These are phyloP conservation scores for Campodea augens DNA, from an alignment of 1,140 invertebrate genomes.

Conservation along the genomic window DNA sequence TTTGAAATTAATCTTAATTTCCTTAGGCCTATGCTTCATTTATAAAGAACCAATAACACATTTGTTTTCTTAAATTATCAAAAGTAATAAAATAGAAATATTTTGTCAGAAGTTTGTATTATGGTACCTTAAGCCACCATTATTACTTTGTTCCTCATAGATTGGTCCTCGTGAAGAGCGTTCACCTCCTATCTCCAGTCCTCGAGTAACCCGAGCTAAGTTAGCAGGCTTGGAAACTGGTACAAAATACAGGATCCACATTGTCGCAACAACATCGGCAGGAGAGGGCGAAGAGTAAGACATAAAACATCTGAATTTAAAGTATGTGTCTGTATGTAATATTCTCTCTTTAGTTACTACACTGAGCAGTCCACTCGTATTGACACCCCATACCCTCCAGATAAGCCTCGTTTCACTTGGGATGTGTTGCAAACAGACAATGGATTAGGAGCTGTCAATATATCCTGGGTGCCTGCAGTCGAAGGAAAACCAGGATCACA, in stretches of 20 bases:
- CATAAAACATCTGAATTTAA: not conserved
- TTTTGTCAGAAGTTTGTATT: no score
- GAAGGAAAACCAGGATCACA: constrained; percentile 59
- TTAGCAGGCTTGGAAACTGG: constrained; percentile 60
- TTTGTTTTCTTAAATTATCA: no score
- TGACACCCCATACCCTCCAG: constrained; percentile 37
- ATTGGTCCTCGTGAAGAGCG: no score
- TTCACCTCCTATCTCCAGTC: constrained; percentile 57
- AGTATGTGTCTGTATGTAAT: not conserved
- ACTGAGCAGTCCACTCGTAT: constrained; percentile 54
- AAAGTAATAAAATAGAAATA: no score
- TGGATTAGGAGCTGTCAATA: constrained; percentile 48
- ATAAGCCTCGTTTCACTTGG: constrained; percentile 54
- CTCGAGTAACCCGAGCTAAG: constrained; percentile 55
- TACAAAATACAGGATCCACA: constrained; percentile 75
- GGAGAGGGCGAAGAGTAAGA: constrained; percentile 58
- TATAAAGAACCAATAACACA: no score
- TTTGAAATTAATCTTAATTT: constrained; percentile 3
- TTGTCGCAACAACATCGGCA: constrained; percentile 56
- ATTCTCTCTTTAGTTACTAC: constrained; percentile 35
- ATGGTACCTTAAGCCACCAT: no score
- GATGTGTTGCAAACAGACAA: constrained; percentile 45
- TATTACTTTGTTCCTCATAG: no score
- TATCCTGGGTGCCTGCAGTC: constrained; percentile 56
- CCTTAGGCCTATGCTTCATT: no score